Conservation (phyloP, 2,888 invertebrate species). For the Euspilapteryx auroguttella region DNA sequence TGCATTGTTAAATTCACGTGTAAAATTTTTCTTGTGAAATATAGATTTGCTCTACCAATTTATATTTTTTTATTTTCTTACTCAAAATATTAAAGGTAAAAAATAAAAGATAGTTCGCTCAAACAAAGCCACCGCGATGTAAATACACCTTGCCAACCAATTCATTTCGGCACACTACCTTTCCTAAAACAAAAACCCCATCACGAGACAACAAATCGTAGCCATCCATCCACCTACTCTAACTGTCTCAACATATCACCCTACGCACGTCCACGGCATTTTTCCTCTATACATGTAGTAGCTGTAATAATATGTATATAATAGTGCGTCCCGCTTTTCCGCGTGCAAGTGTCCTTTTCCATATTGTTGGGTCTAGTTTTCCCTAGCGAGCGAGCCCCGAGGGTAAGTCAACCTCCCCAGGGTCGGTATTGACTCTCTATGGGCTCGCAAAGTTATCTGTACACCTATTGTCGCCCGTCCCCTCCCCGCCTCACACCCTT, state of each 20-base stretch:
- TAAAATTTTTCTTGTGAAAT: too few species aligned
- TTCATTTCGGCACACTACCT: too few species aligned
- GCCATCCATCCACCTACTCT: constrained; percentile 58
- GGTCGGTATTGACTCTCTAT: constrained; percentile 60
- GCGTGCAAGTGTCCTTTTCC: constrained; percentile 44
- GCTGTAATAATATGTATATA: constrained; percentile 61
- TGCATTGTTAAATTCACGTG: too few species aligned
- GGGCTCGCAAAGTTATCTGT: constrained; percentile 56
- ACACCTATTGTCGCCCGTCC: constrained; percentile 54
- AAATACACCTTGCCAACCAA: too few species aligned
- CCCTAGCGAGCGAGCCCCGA: constrained; percentile 58
- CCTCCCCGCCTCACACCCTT: constrained; percentile 16
- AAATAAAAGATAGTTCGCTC: too few species aligned
- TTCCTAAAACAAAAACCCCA: constrained; percentile 61
- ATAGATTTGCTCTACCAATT: too few species aligned
- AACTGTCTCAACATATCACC: constrained; percentile 60
- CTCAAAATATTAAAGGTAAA: too few species aligned
- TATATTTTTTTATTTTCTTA: too few species aligned
- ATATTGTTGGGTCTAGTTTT: constrained; percentile 62
- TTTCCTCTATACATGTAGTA: constrained; percentile 62
- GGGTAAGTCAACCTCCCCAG: constrained; percentile 60
- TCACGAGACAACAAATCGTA: constrained; percentile 60
- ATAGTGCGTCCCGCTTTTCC: constrained; percentile 35
- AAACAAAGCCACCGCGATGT: too few species aligned
- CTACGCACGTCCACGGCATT: constrained; percentile 55